Evolutionary conservation across 2,797 vertebrate genomes (phyloP).

Genomic region (Denticeps clupeoides): DNA sequence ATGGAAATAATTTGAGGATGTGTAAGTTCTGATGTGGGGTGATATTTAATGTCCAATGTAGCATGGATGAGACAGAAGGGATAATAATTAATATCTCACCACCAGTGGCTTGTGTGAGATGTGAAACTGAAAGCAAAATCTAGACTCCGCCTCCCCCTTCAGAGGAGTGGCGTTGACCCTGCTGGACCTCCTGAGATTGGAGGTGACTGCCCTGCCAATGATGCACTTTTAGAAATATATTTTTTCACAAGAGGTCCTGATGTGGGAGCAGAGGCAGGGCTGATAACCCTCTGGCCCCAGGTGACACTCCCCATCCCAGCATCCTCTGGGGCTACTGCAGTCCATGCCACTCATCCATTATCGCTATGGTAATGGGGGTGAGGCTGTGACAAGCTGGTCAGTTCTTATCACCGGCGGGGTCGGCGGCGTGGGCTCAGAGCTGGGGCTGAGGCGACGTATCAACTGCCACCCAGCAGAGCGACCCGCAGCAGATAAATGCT

Average conservation of each 20-base stretch:
- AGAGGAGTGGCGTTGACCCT: no score
- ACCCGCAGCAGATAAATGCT: slow-evolving; percentile 5
- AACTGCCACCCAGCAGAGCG: slow-evolving; percentile 12
- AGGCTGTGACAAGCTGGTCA: slow-evolving; percentile 28
- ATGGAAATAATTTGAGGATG: no score
- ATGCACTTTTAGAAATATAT: no score
- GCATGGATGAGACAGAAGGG: no score
- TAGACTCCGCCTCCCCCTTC: no score
- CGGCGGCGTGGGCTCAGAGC: slow-evolving; percentile 7
- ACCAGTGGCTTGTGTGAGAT: no score
- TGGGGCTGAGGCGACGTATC: slow-evolving; percentile 10
- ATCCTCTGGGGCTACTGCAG: slow-evolving; percentile 5
- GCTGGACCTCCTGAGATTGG: no score
- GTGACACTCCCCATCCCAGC: slow-evolving; percentile 26
- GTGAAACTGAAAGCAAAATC: no score
- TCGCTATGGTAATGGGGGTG: slow-evolving; percentile 26
- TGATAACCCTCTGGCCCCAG: slow-evolving; percentile 32
- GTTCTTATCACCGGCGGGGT: slow-evolving; percentile 35
- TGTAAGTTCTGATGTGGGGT: no score
- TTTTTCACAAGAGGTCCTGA: no score
- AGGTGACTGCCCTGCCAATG: slow-evolving; percentile 7
- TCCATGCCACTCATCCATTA: slow-evolving; percentile 16
- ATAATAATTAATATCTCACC: no score
- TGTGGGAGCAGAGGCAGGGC: slow-evolving; percentile 10
- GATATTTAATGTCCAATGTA: no score